These are phyloP conservation scores for Caenorhabditis sp. DNA, from an alignment of 2,888 invertebrate species.

Conservation along the genomic window DNA sequence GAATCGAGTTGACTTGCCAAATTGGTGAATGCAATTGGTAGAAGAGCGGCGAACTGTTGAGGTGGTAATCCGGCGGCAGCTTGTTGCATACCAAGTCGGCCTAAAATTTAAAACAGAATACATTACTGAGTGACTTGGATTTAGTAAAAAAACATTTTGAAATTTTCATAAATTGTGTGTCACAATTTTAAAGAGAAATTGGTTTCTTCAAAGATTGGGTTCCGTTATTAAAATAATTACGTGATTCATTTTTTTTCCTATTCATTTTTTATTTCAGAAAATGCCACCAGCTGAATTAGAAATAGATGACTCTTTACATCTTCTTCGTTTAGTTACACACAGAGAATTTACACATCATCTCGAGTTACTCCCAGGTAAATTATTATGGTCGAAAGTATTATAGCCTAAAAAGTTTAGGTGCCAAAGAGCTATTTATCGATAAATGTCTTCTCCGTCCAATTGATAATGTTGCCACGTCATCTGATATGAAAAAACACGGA, in stretches of 20 bases:
- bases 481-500: conserved; percentile 83
- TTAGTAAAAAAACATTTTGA: not conserved
- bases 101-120: conserved; percentile 26
- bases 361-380: conserved; percentile 76
- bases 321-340: conserved; percentile 60
- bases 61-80: conserved; percentile 62
- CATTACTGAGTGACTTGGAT: conserved; percentile 25
- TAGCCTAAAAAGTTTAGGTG: conserved; percentile 10
- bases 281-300: conserved; percentile 20
- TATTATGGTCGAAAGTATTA: not conserved
- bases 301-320: conserved; percentile 51
- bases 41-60: conserved; percentile 64
- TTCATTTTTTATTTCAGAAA: conserved; percentile 1
- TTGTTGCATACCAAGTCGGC: conserved; percentile 61
- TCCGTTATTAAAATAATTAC: not conserved
- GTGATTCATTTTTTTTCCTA: not conserved
- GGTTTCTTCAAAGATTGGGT: not conserved
- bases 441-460: conserved; percentile 85
- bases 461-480: conserved; percentile 86
- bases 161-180: not conserved
- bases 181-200: not conserved
- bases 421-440: conserved; percentile 83
- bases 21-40: conserved; percentile 60
- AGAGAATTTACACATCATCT: conserved; percentile 66
- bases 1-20: conserved; percentile 51